phyloP scores from a whole-genome alignment of 2,797 vertebrate genomes.

The Mareca strepera region DNA sequence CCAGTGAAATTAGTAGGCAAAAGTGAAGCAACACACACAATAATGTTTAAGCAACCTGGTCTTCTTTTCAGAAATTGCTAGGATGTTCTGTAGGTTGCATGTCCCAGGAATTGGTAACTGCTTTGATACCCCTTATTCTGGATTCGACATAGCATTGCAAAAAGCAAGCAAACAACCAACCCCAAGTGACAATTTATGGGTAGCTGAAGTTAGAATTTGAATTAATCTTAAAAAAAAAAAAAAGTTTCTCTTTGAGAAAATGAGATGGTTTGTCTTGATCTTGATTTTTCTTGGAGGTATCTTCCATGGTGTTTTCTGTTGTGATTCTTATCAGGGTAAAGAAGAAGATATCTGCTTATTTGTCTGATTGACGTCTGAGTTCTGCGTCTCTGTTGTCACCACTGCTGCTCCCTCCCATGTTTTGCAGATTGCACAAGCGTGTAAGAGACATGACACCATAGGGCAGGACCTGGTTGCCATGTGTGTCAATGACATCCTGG shows the following conservation, averaged over 20 bases:
- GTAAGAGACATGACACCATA: slow-evolving; percentile 77
- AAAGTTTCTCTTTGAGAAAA: not conserved
- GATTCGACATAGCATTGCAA: not conserved
- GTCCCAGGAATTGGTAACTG: not conserved
- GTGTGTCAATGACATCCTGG: slow-evolving; percentile 89
- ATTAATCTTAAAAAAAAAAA: not conserved
- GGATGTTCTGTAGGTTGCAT: not conserved
- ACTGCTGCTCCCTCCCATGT: not conserved
- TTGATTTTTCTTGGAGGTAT: not conserved
- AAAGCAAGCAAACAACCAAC: not conserved
- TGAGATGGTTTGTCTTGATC: not conserved
- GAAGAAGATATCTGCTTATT: not conserved
- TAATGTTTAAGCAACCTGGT: not conserved
- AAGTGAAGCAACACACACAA: not conserved
- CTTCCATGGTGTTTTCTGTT: not conserved
- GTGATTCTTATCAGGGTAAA: not conserved
- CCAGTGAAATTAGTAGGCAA: not conserved
- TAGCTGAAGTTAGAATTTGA: not conserved
- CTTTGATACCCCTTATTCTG: not conserved
- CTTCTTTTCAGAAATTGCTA: not conserved
- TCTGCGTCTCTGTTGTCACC: not conserved
- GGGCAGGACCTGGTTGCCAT: slow-evolving; percentile 91
- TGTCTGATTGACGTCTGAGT: not conserved
- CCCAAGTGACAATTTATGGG: not conserved
- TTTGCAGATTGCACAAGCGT: slow-evolving; percentile 84